Evolutionary conservation across 1,140 invertebrate species (phyloP).

Genomic region (Cyclargus thomasi): DNA sequence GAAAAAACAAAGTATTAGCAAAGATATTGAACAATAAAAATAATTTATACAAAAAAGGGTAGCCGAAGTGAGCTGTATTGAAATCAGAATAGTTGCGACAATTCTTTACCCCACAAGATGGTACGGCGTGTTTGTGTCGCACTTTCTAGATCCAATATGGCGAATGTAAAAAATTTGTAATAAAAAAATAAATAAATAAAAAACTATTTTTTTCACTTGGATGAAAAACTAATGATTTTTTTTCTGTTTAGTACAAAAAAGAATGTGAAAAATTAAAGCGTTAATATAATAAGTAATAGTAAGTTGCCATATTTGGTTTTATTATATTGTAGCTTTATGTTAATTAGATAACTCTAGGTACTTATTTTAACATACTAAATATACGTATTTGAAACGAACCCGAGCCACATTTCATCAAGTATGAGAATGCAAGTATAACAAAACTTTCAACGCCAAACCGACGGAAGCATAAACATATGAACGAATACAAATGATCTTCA

Average conservation of each 20-base stretch:
- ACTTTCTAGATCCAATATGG: not conserved
- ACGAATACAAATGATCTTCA: constrained; percentile 56
- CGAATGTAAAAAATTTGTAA: not conserved
- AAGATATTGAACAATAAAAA: constrained; percentile 10
- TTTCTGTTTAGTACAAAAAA: no score
- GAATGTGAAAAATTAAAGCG: no score
- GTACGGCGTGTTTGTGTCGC: not conserved
- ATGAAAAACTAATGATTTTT: no score
- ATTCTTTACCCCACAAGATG: not conserved
- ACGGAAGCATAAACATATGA: constrained; percentile 37
- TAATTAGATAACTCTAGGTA: no score
- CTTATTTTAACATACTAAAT: no score
- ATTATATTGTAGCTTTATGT: no score
- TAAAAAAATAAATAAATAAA: no score
- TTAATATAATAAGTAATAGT: no score
- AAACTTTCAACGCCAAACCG: constrained; percentile 12
- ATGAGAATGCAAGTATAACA: not conserved
- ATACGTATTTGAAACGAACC: no score
- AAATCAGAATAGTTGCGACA: constrained; percentile 12
- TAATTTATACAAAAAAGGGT: constrained; percentile 14
- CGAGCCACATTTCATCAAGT: no score
- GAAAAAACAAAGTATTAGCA: not conserved
- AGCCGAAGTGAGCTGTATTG: constrained; percentile 12
- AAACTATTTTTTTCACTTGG: no score
- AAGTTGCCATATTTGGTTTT: no score